Base-by-base conservation (phyloP, 2,797 vertebrate genomes). In the Holocentrus rufus region DNA sequence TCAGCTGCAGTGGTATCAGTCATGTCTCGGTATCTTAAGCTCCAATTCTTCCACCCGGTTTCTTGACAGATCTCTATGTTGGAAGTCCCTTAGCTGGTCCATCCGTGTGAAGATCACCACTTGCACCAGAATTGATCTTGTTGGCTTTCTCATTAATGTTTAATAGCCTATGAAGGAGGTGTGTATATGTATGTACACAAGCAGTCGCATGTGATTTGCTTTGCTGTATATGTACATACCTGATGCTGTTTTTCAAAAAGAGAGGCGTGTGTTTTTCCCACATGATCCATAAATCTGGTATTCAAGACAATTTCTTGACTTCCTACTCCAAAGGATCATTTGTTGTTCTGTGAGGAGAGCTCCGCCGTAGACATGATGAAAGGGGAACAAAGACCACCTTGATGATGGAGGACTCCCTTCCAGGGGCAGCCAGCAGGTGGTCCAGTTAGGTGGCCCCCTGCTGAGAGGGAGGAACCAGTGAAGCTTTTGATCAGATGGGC, bases 381-480 rank as follows among this genome's bases (percentile, higher is more conserved):
- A 77, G 50, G 57, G 76, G n/a, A 88, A 84, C 87, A 87, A 85
- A 84, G 79, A 85, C 56, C 79, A 74, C 76, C 82, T 87, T 82
- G 76, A 85, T 80, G 64, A 77, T 63, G 76, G 58, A 79, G 76
- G 82, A 85, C 73, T 70, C 39, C 22, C 13, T 54, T 54, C 83
- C 76, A 81, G 71, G 76, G 75, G 57, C 27, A 54, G 65, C 74
- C 76, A 77, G 77, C 80, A 76, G 83, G 85, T 69, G 78, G 77
- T 85, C 86, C 82, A 86, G 87, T 91, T 90, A 89, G 79, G 67
- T 22, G 50, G 70, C 60, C 22, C 49, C 87, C 70, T 63, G 71
- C 83, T 79, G 87, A 53, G 75, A 72, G 34, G 14, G 65, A 54
- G 31, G 77, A 63, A 58, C 56, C 66, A 58, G 25, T 52, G 18